Percentiles rank a stretch among this genome's conserved stretches.
phyloP scores from a whole-genome alignment of 2,797 vertebrate species.

The Phalanger gymnotis region DNA sequence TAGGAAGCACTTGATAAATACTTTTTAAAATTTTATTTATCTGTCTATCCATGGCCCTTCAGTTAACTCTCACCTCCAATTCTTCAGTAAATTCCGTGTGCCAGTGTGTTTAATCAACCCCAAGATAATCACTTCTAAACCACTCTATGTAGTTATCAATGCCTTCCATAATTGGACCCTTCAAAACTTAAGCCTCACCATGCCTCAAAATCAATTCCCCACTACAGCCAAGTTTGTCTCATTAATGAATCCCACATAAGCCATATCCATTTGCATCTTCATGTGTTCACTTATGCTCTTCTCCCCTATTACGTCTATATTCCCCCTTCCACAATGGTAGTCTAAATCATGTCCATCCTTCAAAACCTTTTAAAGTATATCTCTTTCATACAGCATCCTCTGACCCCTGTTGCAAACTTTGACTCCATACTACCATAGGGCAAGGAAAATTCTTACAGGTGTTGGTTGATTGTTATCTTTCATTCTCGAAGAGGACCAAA shows the following conservation, averaged over 20 bases:
- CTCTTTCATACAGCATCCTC: neutral
- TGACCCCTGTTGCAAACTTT: neutral
- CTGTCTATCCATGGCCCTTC: neutral
- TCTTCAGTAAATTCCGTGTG: neutral
- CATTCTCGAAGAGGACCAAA: too few relatives aligned
- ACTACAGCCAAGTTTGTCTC: neutral
- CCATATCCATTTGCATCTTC: neutral
- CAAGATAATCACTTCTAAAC: neutral
- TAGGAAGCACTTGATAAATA: neutral
- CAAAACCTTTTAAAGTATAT: neutral
- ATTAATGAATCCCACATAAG: neutral
- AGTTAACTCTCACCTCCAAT: neutral
- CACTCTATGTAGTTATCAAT: neutral
- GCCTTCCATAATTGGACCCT: neutral
- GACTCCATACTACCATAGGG: neutral
- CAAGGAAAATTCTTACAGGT: neutral
- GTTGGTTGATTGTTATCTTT: too few relatives aligned
- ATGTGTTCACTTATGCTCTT: neutral
- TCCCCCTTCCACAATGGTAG: neutral
- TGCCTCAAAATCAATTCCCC: neutral
- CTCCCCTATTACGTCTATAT: neutral
- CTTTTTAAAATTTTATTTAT: neutral
- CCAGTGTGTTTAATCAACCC: neutral
- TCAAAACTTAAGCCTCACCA: neutral
- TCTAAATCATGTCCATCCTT: neutral